A percentile compares a stretch with the other conserved stretches of the same genome.
Evolutionary conservation across 2,888 invertebrate species (phyloP).

Genomic region (Dasypogon diadema): DNA sequence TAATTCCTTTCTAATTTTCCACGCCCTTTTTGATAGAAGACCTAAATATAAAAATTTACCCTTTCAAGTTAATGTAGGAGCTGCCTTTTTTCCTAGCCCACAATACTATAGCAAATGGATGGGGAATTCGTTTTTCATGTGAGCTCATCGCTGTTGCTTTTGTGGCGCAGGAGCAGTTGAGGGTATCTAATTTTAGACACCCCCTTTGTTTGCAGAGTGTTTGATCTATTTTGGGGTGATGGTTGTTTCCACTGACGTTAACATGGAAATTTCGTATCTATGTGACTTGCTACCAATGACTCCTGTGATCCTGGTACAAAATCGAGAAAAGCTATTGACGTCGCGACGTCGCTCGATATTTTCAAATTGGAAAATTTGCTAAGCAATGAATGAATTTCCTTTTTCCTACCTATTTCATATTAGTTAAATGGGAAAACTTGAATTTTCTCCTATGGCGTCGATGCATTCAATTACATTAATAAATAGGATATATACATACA

Average conservation of each 20-base stretch:
- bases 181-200: conserved; percentile 48
- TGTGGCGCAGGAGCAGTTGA: conserved; percentile 40
- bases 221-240: conserved; percentile 50
- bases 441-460: background rate
- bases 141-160: conserved; percentile 6
- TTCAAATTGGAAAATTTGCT: conserved; percentile 37
- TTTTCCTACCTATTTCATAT: background rate
- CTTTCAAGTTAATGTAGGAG: too few species aligned
- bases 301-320: conserved; percentile 66
- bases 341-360: conserved; percentile 56
- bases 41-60: too few species aligned
- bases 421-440: background rate
- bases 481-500: background rate
- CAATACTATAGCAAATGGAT: too few species aligned
- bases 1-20: too few species aligned
- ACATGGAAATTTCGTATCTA: background rate
- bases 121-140: too few species aligned
- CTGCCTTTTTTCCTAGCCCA: too few species aligned
- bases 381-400: background rate
- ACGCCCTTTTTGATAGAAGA: too few species aligned
- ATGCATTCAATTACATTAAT: background rate
- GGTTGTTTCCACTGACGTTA: background rate
- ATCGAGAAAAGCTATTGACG: conserved; percentile 67
- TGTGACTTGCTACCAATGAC: conserved; percentile 35
- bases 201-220: conserved; percentile 14